phyloP scores from a whole-genome alignment of 1,140 invertebrate genomes.

The Adoxophyes honmai region DNA sequence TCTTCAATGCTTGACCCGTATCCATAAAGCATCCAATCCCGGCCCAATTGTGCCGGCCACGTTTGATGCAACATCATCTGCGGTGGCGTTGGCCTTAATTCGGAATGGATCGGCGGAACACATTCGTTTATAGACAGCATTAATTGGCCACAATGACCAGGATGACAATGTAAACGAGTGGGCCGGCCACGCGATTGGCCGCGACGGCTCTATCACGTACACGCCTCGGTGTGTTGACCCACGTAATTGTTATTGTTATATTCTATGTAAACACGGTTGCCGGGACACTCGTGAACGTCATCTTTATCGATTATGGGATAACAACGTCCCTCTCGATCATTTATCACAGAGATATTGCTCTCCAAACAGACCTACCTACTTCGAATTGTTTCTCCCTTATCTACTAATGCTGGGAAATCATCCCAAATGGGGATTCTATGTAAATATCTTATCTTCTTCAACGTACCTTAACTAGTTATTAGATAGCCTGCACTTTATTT shows the following conservation, averaged over 20 bases:
- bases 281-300: too few relatives aligned
- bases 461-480: too few relatives aligned
- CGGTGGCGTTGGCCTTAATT: slow-evolving; percentile 3
- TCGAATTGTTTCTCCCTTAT: too few relatives aligned
- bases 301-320: too few relatives aligned
- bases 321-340: too few relatives aligned
- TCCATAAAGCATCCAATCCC: neutral
- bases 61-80: slow-evolving; percentile 4
- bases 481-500: too few relatives aligned
- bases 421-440: too few relatives aligned
- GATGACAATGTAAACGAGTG: slow-evolving; percentile 9
- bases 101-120: slow-evolving; percentile 2
- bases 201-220: neutral
- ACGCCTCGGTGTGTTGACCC: slow-evolving; percentile 8
- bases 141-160: slow-evolving; percentile 13
- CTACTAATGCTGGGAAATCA: too few relatives aligned
- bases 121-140: slow-evolving; percentile 3
- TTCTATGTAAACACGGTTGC: neutral
- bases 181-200: neutral
- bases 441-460: too few relatives aligned
- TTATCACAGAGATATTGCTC: too few relatives aligned
- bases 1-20: neutral
- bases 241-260: slow-evolving; percentile 5
- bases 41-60: slow-evolving; percentile 5
- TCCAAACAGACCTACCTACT: too few relatives aligned